Percentiles rank a stretch among this genome's conserved stretches.
phyloP scores from a whole-genome alignment of 2,797 vertebrate species.

The Parambassis ranga region DNA sequence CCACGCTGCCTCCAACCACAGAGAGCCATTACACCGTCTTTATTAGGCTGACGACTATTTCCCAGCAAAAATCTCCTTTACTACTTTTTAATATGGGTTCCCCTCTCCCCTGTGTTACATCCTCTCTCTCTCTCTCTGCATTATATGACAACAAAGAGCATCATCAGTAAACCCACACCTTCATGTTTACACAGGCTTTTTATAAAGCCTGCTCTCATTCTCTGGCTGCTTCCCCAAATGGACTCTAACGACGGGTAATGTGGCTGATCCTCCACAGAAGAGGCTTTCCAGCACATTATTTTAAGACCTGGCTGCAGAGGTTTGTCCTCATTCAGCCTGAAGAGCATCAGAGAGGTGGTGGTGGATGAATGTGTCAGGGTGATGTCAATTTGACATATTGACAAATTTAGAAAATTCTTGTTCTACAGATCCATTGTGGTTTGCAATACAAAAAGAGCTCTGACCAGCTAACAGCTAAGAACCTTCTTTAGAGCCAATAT shows the following conservation, averaged over 20 bases:
- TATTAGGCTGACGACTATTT: slow-evolving; percentile 29
- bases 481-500: too few species aligned
- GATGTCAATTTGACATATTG: too few species aligned
- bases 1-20: slow-evolving; percentile 16
- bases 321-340: not conserved
- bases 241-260: not conserved
- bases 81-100: slow-evolving; percentile 17
- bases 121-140: not conserved
- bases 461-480: too few species aligned
- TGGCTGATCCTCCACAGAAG: not conserved
- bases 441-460: too few species aligned
- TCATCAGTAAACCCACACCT: slow-evolving; percentile 7
- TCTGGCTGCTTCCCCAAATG: slow-evolving; percentile 13
- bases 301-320: not conserved
- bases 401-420: too few species aligned
- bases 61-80: slow-evolving; percentile 20
- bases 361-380: too few species aligned
- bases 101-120: not conserved
- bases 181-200: slow-evolving; percentile 4
- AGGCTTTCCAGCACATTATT: not conserved
- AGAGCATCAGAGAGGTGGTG: not conserved
- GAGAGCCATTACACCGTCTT: slow-evolving; percentile 47
- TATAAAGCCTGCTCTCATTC: not conserved
- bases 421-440: too few species aligned
- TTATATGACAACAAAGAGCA: slow-evolving; percentile 27